Percentiles rank a stretch among this genome's conserved stretches.
Evolutionary conservation across 2,113 vertebrate species (phyloP).

Genomic region (Microtus oregoni): DNA sequence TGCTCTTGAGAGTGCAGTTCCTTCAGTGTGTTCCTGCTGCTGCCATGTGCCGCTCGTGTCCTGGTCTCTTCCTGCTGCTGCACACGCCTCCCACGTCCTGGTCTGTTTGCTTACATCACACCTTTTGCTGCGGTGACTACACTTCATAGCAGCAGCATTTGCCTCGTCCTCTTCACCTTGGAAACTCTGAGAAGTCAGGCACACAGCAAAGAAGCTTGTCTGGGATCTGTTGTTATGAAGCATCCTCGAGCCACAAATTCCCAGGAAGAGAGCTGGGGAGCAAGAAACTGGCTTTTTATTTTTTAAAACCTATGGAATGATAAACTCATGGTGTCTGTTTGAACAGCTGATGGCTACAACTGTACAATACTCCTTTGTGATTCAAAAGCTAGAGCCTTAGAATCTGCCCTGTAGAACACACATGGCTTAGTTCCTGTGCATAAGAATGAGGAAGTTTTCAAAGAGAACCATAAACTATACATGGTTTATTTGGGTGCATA

Average conservation of each 20-base stretch:
- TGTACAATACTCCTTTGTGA: slow-evolving; percentile 41
- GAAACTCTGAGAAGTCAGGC: slow-evolving; percentile 5
- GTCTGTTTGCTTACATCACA: slow-evolving; percentile 17
- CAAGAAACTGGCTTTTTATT: background rate
- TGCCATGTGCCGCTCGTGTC: slow-evolving; percentile 16
- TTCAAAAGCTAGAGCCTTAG: slow-evolving; percentile 79
- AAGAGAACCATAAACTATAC: slow-evolving; percentile 60
- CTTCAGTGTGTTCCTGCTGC: slow-evolving; percentile 58
- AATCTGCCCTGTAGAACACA: slow-evolving; percentile 83
- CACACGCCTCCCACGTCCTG: slow-evolving; percentile 18
- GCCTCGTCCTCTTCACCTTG: slow-evolving; percentile 39
- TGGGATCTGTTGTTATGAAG: slow-evolving; percentile 75
- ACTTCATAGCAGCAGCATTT: too few relatives aligned
- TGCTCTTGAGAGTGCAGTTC: slow-evolving; percentile 72
- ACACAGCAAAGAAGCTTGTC: slow-evolving; percentile 53
- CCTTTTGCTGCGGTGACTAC: too few relatives aligned
- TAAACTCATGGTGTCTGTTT: background rate
- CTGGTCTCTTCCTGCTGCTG: slow-evolving; percentile 74
- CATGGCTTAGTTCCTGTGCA: slow-evolving; percentile 71
- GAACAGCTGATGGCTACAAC: slow-evolving; percentile 67
- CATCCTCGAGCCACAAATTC: slow-evolving; percentile 26
- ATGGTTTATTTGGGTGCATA: slow-evolving; percentile 48
- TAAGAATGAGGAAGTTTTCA: slow-evolving; percentile 71
- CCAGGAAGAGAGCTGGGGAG: background rate
- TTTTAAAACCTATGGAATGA: background rate